Conservation (phyloP, 2,888 invertebrate species). For the Periphyllus acericola region DNA sequence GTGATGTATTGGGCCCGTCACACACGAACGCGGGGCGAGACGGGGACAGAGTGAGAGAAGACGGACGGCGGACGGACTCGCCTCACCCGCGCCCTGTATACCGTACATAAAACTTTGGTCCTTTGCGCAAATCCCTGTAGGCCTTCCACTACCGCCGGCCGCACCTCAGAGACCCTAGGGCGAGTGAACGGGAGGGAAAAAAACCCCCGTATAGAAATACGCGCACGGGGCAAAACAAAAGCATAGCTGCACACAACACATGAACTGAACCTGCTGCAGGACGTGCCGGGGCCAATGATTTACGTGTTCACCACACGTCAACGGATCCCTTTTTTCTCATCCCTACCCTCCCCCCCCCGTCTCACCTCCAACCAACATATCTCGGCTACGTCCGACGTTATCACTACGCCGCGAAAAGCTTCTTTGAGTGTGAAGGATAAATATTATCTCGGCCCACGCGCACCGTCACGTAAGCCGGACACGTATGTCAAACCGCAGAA, state of each 20-base stretch:
- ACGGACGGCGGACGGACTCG: constrained; percentile 38
- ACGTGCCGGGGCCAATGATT: constrained; percentile 55
- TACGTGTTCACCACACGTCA: constrained; percentile 50
- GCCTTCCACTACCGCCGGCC: neutral
- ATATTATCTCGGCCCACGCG: constrained; percentile 36
- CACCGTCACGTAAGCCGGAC: constrained; percentile 56
- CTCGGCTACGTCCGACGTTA: constrained; percentile 28
- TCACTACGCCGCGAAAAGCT: constrained; percentile 38
- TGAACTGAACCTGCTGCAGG: constrained; percentile 16
- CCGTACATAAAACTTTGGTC: constrained; percentile 46
- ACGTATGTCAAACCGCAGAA: constrained; percentile 46
- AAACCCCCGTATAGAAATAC: neutral
- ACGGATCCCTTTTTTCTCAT: neutral
- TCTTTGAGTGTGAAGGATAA: constrained; percentile 19
- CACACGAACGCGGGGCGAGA: constrained; percentile 18
- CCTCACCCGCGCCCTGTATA: neutral
- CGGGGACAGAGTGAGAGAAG: neutral
- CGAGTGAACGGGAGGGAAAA: neutral
- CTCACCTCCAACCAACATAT: too few relatives aligned
- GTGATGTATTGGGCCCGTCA: constrained; percentile 61
- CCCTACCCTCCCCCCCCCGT: neutral
- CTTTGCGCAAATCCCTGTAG: constrained; percentile 55
- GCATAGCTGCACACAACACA: neutral
- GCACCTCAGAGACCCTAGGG: neutral
- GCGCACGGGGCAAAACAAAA: constrained; percentile 37